Evolutionary conservation across 2,797 vertebrate species (phyloP).

Genomic region (Leptodactylus fallax): DNA sequence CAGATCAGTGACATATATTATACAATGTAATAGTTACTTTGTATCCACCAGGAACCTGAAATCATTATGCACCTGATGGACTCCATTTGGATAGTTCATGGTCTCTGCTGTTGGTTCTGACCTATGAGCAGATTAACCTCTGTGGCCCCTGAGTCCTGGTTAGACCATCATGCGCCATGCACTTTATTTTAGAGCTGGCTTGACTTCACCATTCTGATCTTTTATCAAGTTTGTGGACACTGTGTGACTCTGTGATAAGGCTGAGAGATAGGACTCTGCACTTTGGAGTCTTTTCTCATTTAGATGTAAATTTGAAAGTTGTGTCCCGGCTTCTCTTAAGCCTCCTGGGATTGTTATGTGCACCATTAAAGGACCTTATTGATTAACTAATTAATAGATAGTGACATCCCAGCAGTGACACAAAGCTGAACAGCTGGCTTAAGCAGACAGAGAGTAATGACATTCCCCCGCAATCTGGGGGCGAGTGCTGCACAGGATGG

Average conservation of each 20-base stretch:
- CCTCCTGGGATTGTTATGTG: constrained; percentile 66
- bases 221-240: constrained; percentile 23
- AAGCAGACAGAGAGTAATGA: constrained; percentile 61
- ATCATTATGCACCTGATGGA: neutral
- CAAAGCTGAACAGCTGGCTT: constrained; percentile 19
- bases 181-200: neutral
- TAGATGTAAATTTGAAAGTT: constrained; percentile 58
- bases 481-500: constrained; percentile 1
- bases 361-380: constrained; percentile 66
- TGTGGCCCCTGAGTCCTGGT: neutral
- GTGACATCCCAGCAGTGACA: constrained; percentile 53
- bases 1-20: neutral
- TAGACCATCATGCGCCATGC: neutral
- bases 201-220: neutral
- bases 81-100: neutral
- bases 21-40: neutral
- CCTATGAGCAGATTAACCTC: too few relatives aligned
- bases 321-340: constrained; percentile 41
- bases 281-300: constrained; percentile 43
- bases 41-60: neutral
- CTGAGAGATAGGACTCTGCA: constrained; percentile 40
- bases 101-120: neutral
- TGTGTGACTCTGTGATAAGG: constrained; percentile 17
- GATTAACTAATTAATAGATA: constrained; percentile 71
- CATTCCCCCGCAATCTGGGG: constrained; percentile 29